These are phyloP conservation scores for Calliphora vicina DNA, from an alignment of 1,140 invertebrate genomes.

Conservation along the genomic window DNA sequence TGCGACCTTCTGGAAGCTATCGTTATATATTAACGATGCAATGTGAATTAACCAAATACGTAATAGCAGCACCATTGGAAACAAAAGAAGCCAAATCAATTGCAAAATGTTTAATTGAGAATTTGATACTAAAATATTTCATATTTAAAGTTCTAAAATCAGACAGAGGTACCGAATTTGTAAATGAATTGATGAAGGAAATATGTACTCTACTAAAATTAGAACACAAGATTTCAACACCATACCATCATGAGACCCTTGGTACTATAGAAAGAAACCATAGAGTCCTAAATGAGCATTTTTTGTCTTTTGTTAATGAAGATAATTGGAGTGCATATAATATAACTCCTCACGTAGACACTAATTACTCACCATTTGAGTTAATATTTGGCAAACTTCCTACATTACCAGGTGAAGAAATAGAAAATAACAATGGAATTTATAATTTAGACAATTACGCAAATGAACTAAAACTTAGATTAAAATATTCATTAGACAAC, in stretches of 20 bases:
- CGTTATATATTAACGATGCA: conserved; percentile 37
- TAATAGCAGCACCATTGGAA: conserved; percentile 36
- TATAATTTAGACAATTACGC: conserved; percentile 24
- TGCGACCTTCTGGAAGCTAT: neutral
- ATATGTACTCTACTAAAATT: conserved; percentile 23
- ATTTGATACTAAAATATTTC: conserved; percentile 35
- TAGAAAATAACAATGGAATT: neutral
- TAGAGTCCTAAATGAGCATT: conserved; percentile 39
- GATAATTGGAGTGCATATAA: conserved; percentile 29
- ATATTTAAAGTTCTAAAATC: conserved; percentile 36
- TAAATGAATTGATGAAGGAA: conserved; percentile 37
- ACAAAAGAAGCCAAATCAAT: conserved; percentile 38
- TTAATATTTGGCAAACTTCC: too few species aligned
- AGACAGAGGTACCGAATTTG: conserved; percentile 37
- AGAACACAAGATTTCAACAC: conserved; percentile 34
- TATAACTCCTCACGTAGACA: neutral
- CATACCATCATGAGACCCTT: conserved; percentile 38
- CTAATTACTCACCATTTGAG: too few species aligned
- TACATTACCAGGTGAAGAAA: neutral
- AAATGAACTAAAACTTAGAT: conserved; percentile 10
- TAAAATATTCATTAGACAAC: conserved; percentile 8
- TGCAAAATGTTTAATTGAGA: conserved; percentile 35
- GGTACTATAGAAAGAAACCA: conserved; percentile 38
- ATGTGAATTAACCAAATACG: conserved; percentile 27
- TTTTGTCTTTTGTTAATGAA: conserved; percentile 3